These are phyloP conservation scores for Lypha dubia DNA, from an alignment of 2,888 invertebrate genomes.

Conservation along the genomic window DNA sequence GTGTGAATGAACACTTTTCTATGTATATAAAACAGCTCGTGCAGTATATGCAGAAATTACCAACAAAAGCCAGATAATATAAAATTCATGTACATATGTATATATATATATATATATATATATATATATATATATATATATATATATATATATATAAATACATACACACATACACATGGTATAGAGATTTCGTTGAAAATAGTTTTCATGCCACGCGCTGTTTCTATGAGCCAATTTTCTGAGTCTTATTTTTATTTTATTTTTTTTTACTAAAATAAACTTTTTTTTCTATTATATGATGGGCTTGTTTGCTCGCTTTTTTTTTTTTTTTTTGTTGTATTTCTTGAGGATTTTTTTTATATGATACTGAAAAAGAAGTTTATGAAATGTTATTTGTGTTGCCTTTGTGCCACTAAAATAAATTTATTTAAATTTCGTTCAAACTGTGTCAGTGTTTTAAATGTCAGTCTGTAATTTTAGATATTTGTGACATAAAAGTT, in stretches of 20 bases:
- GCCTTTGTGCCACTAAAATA: slow-evolving; percentile 3
- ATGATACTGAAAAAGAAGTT: not conserved
- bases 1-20: slow-evolving; percentile 7
- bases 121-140: too few species aligned
- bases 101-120: too few species aligned
- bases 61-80: slow-evolving; percentile 11
- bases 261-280: slow-evolving; percentile 18
- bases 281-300: slow-evolving; percentile 17
- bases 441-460: slow-evolving; percentile 36
- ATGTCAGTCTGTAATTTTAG: slow-evolving; percentile 37
- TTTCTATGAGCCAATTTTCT: slow-evolving; percentile 60
- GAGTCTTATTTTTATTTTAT: not conserved
- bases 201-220: slow-evolving; percentile 63
- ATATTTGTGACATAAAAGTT: not conserved
- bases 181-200: slow-evolving; percentile 27
- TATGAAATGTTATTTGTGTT: not conserved
- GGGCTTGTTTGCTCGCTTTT: not conserved
- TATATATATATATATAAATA: too few species aligned
- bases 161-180: too few species aligned
- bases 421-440: slow-evolving; percentile 31
- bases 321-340: not conserved
- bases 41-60: slow-evolving; percentile 3
- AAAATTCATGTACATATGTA: too few species aligned
- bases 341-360: slow-evolving; percentile 26
- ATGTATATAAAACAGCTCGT: not conserved